These are phyloP conservation scores for Falcaria lacertinaria DNA, from an alignment of 2,888 invertebrate species.

Conservation along the genomic window DNA sequence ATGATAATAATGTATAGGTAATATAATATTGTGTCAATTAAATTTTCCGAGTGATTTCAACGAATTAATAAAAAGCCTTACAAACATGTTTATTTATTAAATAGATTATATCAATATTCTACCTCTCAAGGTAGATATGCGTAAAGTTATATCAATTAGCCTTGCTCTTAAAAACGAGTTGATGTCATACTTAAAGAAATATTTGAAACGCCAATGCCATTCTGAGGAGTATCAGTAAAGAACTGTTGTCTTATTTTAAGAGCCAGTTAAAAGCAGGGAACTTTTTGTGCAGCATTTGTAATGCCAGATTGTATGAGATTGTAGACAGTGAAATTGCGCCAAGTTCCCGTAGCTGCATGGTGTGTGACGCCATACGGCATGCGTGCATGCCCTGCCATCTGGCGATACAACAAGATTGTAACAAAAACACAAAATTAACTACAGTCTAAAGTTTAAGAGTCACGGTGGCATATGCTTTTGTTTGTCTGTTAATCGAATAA, in stretches of 20 bases:
- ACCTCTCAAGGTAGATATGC: background rate
- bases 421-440: slow-evolving; percentile 51
- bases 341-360: slow-evolving; percentile 6
- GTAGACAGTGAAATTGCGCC: slow-evolving; percentile 60
- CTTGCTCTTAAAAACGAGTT: background rate
- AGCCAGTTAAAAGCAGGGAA: background rate
- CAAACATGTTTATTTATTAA: background rate
- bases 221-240: background rate
- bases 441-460: slow-evolving; percentile 30
- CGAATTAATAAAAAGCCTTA: no score
- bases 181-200: background rate
- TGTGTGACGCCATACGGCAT: slow-evolving; percentile 39
- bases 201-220: background rate
- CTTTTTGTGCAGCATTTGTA: background rate
- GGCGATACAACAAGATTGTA: slow-evolving; percentile 44
- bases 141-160: no score
- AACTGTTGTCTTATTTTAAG: background rate
- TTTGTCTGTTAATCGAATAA: slow-evolving; percentile 52
- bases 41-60: no score
- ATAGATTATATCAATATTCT: background rate
- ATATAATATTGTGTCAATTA: no score
- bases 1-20: no score
- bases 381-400: slow-evolving; percentile 46
- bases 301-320: slow-evolving; percentile 50
- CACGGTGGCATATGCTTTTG: slow-evolving; percentile 68